Evolutionary conservation across 2,888 invertebrate species (phyloP).

Genomic region (Esperia sulphurella): DNA sequence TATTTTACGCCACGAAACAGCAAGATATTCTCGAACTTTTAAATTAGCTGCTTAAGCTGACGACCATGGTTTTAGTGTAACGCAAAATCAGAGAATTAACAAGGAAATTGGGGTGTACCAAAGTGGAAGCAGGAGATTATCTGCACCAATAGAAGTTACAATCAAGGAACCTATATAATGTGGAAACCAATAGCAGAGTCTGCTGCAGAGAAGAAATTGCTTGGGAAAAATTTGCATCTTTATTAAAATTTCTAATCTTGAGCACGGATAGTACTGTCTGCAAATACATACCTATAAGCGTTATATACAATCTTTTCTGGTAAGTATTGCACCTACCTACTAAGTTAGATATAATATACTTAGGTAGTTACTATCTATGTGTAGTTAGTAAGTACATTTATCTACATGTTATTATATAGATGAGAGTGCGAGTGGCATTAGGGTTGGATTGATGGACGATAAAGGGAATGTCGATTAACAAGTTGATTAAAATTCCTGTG

Average conservation of each 20-base stretch:
- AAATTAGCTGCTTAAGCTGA: slow-evolving; percentile 7
- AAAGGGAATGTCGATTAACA: slow-evolving; percentile 28
- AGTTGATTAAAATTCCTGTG: slow-evolving; percentile 11
- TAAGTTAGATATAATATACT: not conserved
- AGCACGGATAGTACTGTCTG: slow-evolving; percentile 67
- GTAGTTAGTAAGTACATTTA: not conserved
- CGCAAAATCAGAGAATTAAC: slow-evolving; percentile 40
- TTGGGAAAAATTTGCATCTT: slow-evolving; percentile 72
- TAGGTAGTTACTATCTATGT: too few relatives aligned
- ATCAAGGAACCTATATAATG: slow-evolving; percentile 52
- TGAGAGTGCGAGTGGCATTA: slow-evolving; percentile 29
- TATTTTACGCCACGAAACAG: too few relatives aligned
- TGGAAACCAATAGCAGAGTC: slow-evolving; percentile 63
- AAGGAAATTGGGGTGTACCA: slow-evolving; percentile 40
- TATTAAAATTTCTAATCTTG: slow-evolving; percentile 75
- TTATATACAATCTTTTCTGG: too few relatives aligned
- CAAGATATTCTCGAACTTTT: not conserved
- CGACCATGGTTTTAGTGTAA: slow-evolving; percentile 49
- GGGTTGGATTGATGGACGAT: slow-evolving; percentile 18
- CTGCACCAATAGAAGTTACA: slow-evolving; percentile 34
- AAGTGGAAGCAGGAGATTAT: slow-evolving; percentile 27
- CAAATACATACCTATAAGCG: slow-evolving; percentile 47
- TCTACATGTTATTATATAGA: slow-evolving; percentile 9
- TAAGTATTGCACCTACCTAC: not conserved
- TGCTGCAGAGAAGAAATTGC: slow-evolving; percentile 66